These are phyloP conservation scores for Saimiri boliviensis DNA, from an alignment of 2,113 vertebrate species.

Conservation along the genomic window DNA sequence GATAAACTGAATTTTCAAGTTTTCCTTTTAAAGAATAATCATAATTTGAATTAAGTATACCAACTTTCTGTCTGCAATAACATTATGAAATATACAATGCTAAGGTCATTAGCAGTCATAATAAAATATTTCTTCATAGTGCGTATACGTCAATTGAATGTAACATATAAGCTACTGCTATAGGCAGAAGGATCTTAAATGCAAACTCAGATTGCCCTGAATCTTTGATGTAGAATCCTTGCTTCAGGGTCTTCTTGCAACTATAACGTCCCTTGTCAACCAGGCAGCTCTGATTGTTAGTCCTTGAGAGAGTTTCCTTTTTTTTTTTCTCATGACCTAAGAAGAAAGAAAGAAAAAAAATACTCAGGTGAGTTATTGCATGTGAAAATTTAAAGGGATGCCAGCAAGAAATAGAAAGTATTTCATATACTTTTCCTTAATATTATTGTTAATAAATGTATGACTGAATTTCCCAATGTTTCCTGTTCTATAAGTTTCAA, in stretches of 20 bases:
- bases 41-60: conserved; percentile 16
- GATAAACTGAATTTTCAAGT: conserved; percentile 47
- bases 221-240: conserved; percentile 60
- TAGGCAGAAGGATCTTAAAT: conserved; percentile 15
- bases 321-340: neutral
- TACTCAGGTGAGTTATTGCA: neutral
- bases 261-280: conserved; percentile 31
- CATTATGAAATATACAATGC: neutral
- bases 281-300: conserved; percentile 48
- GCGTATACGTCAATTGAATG: neutral
- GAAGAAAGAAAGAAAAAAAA: neutral
- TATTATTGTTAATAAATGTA: conserved; percentile 14
- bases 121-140: neutral
- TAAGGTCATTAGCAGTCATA: neutral
- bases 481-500: neutral
- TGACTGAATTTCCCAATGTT: neutral
- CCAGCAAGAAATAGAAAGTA: neutral
- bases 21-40: conserved; percentile 42
- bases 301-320: conserved; percentile 28
- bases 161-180: neutral
- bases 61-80: conserved; percentile 38
- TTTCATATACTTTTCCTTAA: neutral
- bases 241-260: conserved; percentile 61
- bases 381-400: conserved; percentile 11
- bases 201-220: conserved; percentile 20